A percentile compares a stretch with the other conserved stretches of the same genome.
These are phyloP conservation scores for Progne subis DNA, from an alignment of 2,113 vertebrate species.

Conservation along the genomic window DNA sequence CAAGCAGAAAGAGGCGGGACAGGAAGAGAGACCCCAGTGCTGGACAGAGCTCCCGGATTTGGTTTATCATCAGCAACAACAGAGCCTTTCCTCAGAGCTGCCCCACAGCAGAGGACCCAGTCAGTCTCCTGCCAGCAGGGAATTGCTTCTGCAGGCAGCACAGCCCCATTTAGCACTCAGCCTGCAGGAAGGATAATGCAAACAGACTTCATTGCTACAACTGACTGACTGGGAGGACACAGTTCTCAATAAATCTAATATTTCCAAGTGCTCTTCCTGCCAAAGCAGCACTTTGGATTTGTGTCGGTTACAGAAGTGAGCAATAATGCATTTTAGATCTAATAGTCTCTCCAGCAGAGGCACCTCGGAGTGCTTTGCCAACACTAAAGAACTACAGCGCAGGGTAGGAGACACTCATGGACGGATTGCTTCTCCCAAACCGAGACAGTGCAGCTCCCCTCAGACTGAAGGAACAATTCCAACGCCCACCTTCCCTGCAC, in stretches of 20 bases:
- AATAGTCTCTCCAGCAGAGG: background rate
- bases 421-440: background rate
- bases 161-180: background rate
- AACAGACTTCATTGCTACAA: background rate
- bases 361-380: background rate
- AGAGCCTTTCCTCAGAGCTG: background rate
- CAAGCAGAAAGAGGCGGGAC: background rate
- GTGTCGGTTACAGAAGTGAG: background rate
- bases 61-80: background rate
- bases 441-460: background rate
- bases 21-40: background rate
- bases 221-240: background rate
- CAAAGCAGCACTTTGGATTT: conserved; percentile 23
- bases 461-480: background rate
- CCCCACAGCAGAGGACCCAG: background rate
- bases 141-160: background rate
- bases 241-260: conserved; percentile 19
- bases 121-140: background rate
- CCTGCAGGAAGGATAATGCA: background rate
- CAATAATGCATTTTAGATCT: conserved; percentile 15
- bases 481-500: background rate
- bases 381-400: background rate
- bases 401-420: background rate
- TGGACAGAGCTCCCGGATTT: background rate
- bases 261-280: conserved; percentile 16